Conservation (phyloP, 2,113 vertebrate genomes). For the Stercorarius parasiticus region DNA sequence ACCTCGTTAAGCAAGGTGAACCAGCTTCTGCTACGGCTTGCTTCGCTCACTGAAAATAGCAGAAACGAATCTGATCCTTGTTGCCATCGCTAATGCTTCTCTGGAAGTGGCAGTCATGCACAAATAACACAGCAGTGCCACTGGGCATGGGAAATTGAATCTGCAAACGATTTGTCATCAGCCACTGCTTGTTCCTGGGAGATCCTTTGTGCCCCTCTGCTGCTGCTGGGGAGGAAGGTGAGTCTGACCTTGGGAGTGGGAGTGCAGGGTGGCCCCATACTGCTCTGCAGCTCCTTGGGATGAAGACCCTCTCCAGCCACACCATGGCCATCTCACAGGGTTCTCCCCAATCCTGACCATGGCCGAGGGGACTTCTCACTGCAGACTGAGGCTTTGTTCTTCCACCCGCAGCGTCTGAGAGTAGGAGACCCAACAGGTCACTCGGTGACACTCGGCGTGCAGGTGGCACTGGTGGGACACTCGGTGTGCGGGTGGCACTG, state of each 20-base stretch:
- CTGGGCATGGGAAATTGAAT: not conserved
- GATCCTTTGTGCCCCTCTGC: fast-evolving
- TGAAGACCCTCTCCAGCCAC: fast-evolving
- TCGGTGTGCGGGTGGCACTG: fast-evolving
- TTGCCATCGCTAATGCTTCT: not conserved
- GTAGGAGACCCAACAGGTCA: too few species aligned
- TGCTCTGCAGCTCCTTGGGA: not conserved
- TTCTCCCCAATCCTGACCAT: not conserved
- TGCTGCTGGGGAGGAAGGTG: not conserved
- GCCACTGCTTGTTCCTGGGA: not conserved
- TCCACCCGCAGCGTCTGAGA: fast-evolving
- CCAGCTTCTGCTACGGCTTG: not conserved
- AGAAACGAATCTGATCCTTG: fast-evolving
- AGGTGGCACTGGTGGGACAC: fast-evolving
- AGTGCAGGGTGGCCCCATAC: fast-evolving
- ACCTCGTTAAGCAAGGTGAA: not conserved
- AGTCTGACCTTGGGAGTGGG: fast-evolving
- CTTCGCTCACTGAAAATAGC: not conserved
- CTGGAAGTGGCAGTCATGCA: not conserved
- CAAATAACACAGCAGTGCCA: not conserved
- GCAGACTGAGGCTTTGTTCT: not conserved
- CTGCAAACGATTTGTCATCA: not conserved
- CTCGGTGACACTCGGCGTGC: fast-evolving
- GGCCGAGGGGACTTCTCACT: not conserved
- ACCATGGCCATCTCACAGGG: not conserved